Conservation (phyloP, 2,797 vertebrate species). For the Chelidonichthys spinosus region DNA sequence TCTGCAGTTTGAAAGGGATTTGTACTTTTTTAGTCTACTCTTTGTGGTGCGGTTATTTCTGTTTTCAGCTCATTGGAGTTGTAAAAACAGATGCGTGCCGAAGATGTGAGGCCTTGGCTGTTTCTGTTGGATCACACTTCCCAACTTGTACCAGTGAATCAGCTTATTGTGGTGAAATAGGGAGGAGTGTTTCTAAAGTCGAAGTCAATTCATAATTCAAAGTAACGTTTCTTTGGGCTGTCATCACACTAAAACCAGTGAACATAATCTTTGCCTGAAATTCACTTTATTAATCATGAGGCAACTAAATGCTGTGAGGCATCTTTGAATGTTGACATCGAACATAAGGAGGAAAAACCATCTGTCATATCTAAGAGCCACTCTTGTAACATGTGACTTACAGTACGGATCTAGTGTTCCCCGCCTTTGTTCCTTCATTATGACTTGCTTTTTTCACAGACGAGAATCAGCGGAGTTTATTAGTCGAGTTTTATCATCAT, state of each 20-base stretch:
- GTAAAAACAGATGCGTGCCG: slow-evolving; percentile 58
- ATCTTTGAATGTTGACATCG: slow-evolving; percentile 12
- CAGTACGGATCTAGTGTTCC: slow-evolving; percentile 16
- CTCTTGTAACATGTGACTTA: slow-evolving; percentile 26
- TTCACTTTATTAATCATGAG: slow-evolving; percentile 26
- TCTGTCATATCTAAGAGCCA: not conserved
- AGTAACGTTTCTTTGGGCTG: slow-evolving; percentile 33
- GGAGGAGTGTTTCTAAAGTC: slow-evolving; percentile 28
- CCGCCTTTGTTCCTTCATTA: slow-evolving; percentile 51
- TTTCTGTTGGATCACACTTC: slow-evolving; percentile 58
- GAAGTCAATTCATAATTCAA: slow-evolving; percentile 38
- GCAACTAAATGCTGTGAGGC: slow-evolving; percentile 22
- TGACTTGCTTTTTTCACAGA: slow-evolving; percentile 59
- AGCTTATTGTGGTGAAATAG: slow-evolving; percentile 34
- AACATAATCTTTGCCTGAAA: slow-evolving; percentile 8
- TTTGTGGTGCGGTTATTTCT: slow-evolving; percentile 45
- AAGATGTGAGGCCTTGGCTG: slow-evolving; percentile 57
- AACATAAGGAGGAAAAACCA: slow-evolving; percentile 2
- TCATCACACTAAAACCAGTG: slow-evolving; percentile 25
- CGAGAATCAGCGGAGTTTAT: slow-evolving; percentile 69
- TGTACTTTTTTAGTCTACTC: slow-evolving; percentile 36
- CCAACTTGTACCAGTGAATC: slow-evolving; percentile 42
- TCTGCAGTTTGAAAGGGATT: slow-evolving; percentile 53
- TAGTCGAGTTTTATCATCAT: slow-evolving; percentile 72
- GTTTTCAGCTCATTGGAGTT: slow-evolving; percentile 56